Conservation (phyloP, 2,888 invertebrate species). For the Matsumyia berberina region DNA sequence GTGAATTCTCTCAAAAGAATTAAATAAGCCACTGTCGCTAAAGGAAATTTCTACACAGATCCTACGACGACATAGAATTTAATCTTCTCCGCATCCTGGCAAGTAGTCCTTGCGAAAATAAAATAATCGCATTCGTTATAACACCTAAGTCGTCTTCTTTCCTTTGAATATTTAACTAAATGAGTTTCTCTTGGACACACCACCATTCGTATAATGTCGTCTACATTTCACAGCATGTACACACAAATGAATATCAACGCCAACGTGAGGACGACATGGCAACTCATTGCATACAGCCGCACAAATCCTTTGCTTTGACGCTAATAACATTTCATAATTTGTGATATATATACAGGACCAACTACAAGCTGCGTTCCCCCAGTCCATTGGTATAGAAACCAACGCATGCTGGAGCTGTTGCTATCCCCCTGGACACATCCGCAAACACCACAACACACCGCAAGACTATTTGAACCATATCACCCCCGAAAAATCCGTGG, state of each 20-base stretch:
- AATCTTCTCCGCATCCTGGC: too few relatives aligned
- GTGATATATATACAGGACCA: slow-evolving; percentile 42
- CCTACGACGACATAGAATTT: too few relatives aligned
- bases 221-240: not conserved
- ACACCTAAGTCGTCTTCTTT: too few relatives aligned
- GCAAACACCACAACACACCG: slow-evolving; percentile 33
- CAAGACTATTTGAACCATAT: slow-evolving; percentile 65
- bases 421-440: slow-evolving; percentile 34
- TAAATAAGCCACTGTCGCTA: too few relatives aligned
- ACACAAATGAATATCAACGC: slow-evolving; percentile 42
- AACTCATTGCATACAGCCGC: slow-evolving; percentile 29
- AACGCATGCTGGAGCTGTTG: slow-evolving; percentile 45
- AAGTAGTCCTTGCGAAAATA: too few relatives aligned
- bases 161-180: slow-evolving; percentile 15
- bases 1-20: too few relatives aligned
- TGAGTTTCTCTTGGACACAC: slow-evolving; percentile 3
- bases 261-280: slow-evolving; percentile 22
- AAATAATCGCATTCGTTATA: too few relatives aligned
- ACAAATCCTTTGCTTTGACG: slow-evolving; percentile 53
- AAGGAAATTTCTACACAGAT: too few relatives aligned
- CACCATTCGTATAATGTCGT: not conserved
- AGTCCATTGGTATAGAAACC: slow-evolving; percentile 34
- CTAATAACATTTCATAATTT: slow-evolving; percentile 62
- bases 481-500: slow-evolving; percentile 69
- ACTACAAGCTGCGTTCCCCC: slow-evolving; percentile 19